Evolutionary conservation across 2,797 vertebrate genomes (phyloP).

Genomic region (Fundulus diaphanus): DNA sequence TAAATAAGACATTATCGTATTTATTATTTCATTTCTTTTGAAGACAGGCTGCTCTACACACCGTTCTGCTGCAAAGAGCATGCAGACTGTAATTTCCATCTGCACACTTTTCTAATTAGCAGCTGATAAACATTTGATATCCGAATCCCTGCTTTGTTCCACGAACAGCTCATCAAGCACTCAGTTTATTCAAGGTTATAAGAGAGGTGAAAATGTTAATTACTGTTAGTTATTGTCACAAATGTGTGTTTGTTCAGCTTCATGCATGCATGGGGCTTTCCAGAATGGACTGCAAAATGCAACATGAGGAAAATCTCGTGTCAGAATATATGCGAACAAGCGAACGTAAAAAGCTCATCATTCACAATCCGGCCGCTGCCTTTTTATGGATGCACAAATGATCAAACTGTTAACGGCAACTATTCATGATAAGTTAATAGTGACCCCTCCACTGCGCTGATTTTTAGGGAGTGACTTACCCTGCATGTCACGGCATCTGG

Average conservation of each 20-base stretch:
- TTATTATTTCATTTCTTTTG: not conserved
- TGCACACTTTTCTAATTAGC: slow-evolving; percentile 58
- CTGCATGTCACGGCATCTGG: slow-evolving; percentile 97
- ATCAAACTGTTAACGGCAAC: too few species aligned
- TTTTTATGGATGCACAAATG: not conserved
- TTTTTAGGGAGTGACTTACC: slow-evolving; percentile 94
- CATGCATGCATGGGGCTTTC: slow-evolving; percentile 1
- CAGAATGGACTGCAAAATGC: not conserved
- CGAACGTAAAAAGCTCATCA: not conserved
- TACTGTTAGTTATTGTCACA: slow-evolving; percentile 39
- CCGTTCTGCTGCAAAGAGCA: not conserved
- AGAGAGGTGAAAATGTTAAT: slow-evolving; percentile 57
- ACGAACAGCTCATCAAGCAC: slow-evolving; percentile 47
- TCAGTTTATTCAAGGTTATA: slow-evolving; percentile 58
- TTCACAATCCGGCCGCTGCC: not conserved
- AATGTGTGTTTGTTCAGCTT: slow-evolving; percentile 25
- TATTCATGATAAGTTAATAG: slow-evolving; percentile 1
- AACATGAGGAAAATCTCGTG: not conserved
- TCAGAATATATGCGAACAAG: not conserved
- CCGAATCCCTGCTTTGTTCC: slow-evolving; percentile 36
- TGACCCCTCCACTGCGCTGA: slow-evolving; percentile 30
- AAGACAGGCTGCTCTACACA: not conserved
- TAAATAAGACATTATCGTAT: not conserved
- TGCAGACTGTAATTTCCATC: slow-evolving; percentile 29
- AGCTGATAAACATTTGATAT: slow-evolving; percentile 67